Evolutionary conservation across 2,113 vertebrate genomes (phyloP), one percentile per base, ranked within the genome.

Genomic region (Pristiophorus japonicus): DNA sequence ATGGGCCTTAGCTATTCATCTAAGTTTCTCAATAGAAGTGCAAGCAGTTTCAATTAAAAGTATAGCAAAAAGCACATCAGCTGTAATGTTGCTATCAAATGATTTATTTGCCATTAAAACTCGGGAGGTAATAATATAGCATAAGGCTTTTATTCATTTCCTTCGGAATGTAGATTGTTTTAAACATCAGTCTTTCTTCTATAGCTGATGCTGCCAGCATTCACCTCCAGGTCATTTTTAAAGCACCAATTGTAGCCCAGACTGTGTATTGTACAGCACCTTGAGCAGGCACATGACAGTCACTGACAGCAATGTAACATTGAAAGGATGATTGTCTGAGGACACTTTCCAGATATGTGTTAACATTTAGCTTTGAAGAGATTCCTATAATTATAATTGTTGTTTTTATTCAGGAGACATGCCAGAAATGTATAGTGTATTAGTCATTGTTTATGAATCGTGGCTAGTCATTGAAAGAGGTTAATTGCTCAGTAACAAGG

Each of bases 181-280:
- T 51, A 70, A 67, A 70, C 24, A 94, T 51, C 42, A 34, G 93
- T 51, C 38, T 47, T 27, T 94, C 42, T 27, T 47, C 45, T 94
- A 16, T 47, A 30, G 24, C 42, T 16, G 45, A 45, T 94, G n/a
- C 92, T 66, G 8, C 27, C 42, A 30, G 42, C 38, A 30, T 94
- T 94, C 92, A 94, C 42, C 92, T 94, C 66, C 38, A 67, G 92
- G 42, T 67, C 22, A 67, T 47, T 66, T 94, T 47, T 70, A 94
- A 70, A 94, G 42, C 14, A 70, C 7, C 65, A 11, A 94, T 73
- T 70, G 93, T 70, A 14, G 93, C 65, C 51, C 65, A 51, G 24
- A 30, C 24, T 70, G 42, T 70, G 24, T 73, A 30, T 94, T 51
- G 22, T 67, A 70, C 20, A 47, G 42, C 22, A 70, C 66, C 42